Evolutionary conservation across 2,113 vertebrate genomes (phyloP).

Genomic region (Chroicocephalus ridibundus): DNA sequence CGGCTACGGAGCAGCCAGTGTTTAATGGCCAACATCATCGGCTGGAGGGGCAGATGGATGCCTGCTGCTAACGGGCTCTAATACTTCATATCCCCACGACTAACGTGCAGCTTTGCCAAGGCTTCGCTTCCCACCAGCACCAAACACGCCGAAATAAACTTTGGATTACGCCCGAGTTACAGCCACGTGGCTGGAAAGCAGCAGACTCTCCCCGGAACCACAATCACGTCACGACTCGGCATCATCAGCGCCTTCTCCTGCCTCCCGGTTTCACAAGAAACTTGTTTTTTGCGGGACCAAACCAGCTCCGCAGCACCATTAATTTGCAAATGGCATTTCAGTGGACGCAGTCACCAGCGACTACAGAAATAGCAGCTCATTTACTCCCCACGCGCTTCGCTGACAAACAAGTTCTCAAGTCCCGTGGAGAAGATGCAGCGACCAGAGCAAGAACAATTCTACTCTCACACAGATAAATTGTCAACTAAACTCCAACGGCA

Average conservation of each 20-base stretch:
- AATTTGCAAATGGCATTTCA: background rate
- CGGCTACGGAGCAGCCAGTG: background rate
- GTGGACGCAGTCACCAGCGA: rapidly evolving
- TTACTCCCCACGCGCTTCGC: background rate
- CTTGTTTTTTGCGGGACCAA: background rate
- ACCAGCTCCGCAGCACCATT: background rate
- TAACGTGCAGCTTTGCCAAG: background rate
- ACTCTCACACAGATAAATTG: background rate
- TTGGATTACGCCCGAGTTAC: rapidly evolving
- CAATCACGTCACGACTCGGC: rapidly evolving
- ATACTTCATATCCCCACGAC: background rate
- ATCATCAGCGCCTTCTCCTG: background rate
- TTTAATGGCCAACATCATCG: background rate
- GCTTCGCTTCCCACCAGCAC: background rate
- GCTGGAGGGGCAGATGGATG: background rate
- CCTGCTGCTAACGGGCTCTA: background rate
- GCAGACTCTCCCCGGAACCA: rapidly evolving
- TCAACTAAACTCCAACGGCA: background rate
- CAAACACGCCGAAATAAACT: rapidly evolving
- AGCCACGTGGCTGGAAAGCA: background rate
- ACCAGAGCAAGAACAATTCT: background rate
- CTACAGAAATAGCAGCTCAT: background rate
- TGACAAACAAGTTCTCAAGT: background rate
- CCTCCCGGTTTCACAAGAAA: background rate
- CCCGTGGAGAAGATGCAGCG: background rate